A percentile compares a stretch with the other conserved stretches of the same genome.
Conservation (phyloP, 2,797 vertebrate genomes). For the Tapera naevia region DNA sequence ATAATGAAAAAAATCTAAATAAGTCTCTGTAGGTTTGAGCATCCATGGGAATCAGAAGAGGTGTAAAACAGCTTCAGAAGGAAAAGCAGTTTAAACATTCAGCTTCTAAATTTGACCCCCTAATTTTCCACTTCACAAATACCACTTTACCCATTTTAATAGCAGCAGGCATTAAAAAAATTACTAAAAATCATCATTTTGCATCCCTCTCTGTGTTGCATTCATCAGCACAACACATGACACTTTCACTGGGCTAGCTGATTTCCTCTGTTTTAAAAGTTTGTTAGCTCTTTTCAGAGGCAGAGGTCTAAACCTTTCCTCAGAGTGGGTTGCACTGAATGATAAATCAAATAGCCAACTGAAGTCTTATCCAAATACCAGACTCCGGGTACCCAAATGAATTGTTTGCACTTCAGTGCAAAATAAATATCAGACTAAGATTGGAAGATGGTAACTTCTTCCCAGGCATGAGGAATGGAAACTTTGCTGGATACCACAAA, state of each 20-base stretch:
- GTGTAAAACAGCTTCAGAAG: neutral
- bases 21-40: neutral
- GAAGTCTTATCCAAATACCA: constrained; percentile 42
- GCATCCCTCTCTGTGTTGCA: neutral
- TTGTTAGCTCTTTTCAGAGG: neutral
- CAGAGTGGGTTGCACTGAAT: neutral
- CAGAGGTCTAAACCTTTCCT: neutral
- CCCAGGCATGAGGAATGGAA: neutral
- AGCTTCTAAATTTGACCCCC: neutral
- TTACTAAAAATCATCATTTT: neutral
- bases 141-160: neutral
- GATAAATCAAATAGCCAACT: constrained; percentile 23
- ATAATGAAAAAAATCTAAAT: neutral
- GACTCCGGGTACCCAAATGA: neutral
- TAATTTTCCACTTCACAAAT: neutral
- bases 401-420: neutral
- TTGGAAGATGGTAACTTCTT: neutral
- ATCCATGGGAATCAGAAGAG: neutral
- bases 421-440: constrained; percentile 7
- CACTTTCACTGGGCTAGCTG: neutral
- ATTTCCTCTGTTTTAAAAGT: neutral
- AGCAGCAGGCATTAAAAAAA: neutral
- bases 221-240: neutral
- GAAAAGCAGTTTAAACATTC: neutral
- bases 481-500: neutral